Evolutionary conservation across 2,797 vertebrate species (phyloP), one percentile per base, ranked within the genome.

Genomic region (Pempheris klunzingeri): DNA sequence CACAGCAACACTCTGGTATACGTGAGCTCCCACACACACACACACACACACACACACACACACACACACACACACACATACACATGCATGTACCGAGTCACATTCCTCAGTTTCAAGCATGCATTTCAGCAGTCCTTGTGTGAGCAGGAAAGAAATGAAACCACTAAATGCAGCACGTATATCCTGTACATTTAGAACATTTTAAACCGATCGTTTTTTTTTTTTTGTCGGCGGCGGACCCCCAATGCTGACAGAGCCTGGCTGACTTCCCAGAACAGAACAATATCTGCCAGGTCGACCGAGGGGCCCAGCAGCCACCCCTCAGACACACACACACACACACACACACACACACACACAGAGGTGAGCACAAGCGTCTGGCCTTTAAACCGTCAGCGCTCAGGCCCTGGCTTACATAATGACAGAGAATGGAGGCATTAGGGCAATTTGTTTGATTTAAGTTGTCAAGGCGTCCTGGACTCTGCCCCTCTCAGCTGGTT

Each of bases 391-490:
- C 86, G 82, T 93, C 86, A 87, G 80, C 77, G 63, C 90, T 90
- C 87, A 78, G 84, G 78, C 87, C 85, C 61, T 74, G 87, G 87
- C 88, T 92, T 92, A 88, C 91, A 92, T 93, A 93, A 94, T 94
- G 91, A 93, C 90, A 90, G 88, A 92, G 92, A 92, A 93, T 93
- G 91, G 91, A 93, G 92, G 91, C 91, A 93, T 94, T 94, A 94
- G 90, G 89, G 91, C 92, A 94, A 93, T 94, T 94, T 94, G 93
- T 94, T 94, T 94, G 90, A 94, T 94, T 94, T 92, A 93, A 91
- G 86, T 91, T 93, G 93, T 94, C 93, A 92, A 91, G 90, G 73
- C 71, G 47, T 85, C 74, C 84, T 87, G 87, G 90, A 92, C 88
- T 74, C 87, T 86, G 87, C 77, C 83, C 86, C 75, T 85, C 77